Base-by-base conservation (phyloP, 53 echinoderm and acorn worm genomes). In the Paracentrotus lividus region DNA sequence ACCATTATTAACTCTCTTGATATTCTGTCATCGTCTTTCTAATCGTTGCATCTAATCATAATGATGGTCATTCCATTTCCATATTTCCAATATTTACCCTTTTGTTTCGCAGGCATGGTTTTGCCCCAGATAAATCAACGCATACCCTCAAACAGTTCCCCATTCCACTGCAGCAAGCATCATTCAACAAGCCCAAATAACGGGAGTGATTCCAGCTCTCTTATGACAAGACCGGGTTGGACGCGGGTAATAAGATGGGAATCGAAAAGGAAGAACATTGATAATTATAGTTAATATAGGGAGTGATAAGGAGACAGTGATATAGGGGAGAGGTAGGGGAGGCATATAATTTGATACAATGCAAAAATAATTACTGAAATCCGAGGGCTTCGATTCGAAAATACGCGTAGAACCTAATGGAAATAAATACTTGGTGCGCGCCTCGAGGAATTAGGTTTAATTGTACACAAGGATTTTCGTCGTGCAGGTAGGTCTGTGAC, bases 361-460 rank as follows among this genome's bases (percentile, higher is more conserved):
- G 60, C 64, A 61, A 55, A 89, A 57, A 89, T 89, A 89, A 89
- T 89, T 59, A 89, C 89, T 9, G 33, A 7, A 43, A 89, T 89
- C 89, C 89, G 34, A 18, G 60, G 89, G 89, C 31, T 89, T 89
- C 65, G 38, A 23, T 59, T 89, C 10, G 55, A 66, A n/a, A 40
- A 38, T 43, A 43, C 57, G 34, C 7, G 33, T 18, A 14, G 43
- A 64, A 64, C 42, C 8, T 42, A 89, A 89, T 89, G 89, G 64
- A 89, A 89, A 89, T 89, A 89, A 89, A 89, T 89, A 89, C 55
- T 42, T 45, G 43, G 64, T 89, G 60, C 43, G 40, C 64, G 89
- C 64, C 24, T 44, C 64, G 13, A 40, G 64, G 89, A 89, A 59
- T 61, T 89, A 61, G 57, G 24, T 26, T 4, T 89, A 89, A 89